Percentiles rank a stretch among this genome's conserved stretches.
These are phyloP conservation scores for Sminthurides aquaticus DNA, from an alignment of 2,888 invertebrate species.

Conservation along the genomic window DNA sequence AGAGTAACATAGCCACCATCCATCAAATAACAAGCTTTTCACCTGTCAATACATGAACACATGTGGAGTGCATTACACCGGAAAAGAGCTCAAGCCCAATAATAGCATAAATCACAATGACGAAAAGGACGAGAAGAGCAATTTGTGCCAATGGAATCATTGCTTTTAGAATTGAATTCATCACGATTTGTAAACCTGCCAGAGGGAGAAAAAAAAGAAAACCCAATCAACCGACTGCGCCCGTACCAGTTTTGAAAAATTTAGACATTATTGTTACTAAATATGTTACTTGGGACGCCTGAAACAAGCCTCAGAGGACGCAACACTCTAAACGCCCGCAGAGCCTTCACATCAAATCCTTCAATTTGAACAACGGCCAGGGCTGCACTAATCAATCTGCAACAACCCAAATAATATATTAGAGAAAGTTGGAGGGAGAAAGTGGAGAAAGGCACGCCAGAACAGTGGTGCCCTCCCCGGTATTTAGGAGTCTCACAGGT, in stretches of 20 bases:
- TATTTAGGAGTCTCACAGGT: too few relatives aligned
- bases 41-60: slow-evolving; percentile 50
- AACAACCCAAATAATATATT: slow-evolving; percentile 9
- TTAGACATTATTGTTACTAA: slow-evolving; percentile 14
- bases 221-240: not conserved
- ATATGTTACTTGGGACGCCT: slow-evolving; percentile 55
- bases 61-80: slow-evolving; percentile 54
- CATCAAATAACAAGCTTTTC: too few relatives aligned
- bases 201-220: slow-evolving; percentile 17
- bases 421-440: too few relatives aligned
- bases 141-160: slow-evolving; percentile 52
- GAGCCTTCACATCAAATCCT: slow-evolving; percentile 57
- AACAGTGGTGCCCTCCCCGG: too few relatives aligned
- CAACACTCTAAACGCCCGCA: slow-evolving; percentile 57
- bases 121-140: slow-evolving; percentile 42
- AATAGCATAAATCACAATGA: slow-evolving; percentile 43
- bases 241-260: not conserved
- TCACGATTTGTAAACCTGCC: slow-evolving; percentile 56
- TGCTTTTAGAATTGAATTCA: slow-evolving; percentile 57
- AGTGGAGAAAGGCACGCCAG: too few relatives aligned
- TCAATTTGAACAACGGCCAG: slow-evolving; percentile 46
- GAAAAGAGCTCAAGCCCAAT: slow-evolving; percentile 49
- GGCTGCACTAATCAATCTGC: slow-evolving; percentile 49
- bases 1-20: too few relatives aligned
- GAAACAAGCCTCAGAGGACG: slow-evolving; percentile 57